Percentiles rank a stretch among this genome's conserved stretches.
These are phyloP conservation scores for Crematogaster levior DNA, from an alignment of 2,888 invertebrate species.

Conservation along the genomic window DNA sequence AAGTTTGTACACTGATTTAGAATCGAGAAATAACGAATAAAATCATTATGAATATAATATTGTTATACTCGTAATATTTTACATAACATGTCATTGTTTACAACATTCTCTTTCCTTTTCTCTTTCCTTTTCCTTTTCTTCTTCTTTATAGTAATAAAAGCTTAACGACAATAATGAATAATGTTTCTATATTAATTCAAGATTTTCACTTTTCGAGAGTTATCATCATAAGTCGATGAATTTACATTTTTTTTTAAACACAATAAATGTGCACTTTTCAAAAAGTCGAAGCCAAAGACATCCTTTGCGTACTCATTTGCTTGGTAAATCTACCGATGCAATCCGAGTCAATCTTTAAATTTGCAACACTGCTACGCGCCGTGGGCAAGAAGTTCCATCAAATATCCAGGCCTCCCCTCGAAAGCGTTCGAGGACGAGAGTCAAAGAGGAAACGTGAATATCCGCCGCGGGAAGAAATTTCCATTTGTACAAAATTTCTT, in stretches of 20 bases:
- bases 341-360: conserved; percentile 45
- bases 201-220: background rate
- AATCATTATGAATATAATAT: background rate
- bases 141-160: background rate
- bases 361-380: conserved; percentile 44
- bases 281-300: background rate
- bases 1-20: background rate
- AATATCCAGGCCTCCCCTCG: conserved; percentile 33
- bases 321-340: conserved; percentile 14
- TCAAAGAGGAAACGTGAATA: conserved; percentile 39
- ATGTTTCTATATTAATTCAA: background rate
- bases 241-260: background rate
- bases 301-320: background rate
- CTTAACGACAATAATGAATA: background rate
- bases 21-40: background rate
- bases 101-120: background rate
- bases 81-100: background rate
- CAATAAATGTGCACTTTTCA: background rate
- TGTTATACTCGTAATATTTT: background rate
- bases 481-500: conserved; percentile 32
- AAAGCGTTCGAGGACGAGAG: conserved; percentile 37
- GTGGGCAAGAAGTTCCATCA: conserved; percentile 23
- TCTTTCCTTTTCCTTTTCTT: too few relatives aligned
- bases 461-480: conserved; percentile 12
- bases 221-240: background rate